Evolutionary conservation across 2,797 vertebrate genomes (phyloP).

Genomic region (Astyanax mexicanus): DNA sequence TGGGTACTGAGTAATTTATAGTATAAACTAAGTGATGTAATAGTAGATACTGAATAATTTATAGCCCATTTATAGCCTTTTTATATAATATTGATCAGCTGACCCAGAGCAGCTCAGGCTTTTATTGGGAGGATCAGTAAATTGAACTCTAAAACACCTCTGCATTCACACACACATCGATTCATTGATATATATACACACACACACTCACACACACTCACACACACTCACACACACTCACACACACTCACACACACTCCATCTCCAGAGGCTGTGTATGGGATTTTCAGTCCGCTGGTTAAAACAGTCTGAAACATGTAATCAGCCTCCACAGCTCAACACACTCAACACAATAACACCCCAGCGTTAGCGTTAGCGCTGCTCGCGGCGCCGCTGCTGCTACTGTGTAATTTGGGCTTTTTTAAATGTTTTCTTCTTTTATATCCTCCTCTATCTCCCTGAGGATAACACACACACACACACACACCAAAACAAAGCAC

Average conservation of each 20-base stretch:
- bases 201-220: not conserved
- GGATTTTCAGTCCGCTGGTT: slow-evolving; percentile 23
- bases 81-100: no score
- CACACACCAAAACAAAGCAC: no score
- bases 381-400: slow-evolving; percentile 11
- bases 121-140: not conserved
- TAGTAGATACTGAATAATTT: not conserved
- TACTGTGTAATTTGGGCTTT: slow-evolving; percentile 40
- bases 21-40: no score
- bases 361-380: slow-evolving; percentile 23
- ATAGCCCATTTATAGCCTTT: no score
- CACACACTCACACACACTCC: not conserved
- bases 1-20: no score
- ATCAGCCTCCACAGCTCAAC: slow-evolving; percentile 34
- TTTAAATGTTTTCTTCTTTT: slow-evolving; percentile 34
- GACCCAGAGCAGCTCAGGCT: no score
- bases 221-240: no score
- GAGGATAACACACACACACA: no score
- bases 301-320: slow-evolving; percentile 48
- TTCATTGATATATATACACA: not conserved
- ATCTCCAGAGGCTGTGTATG: slow-evolving; percentile 6
- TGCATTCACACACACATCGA: not conserved
- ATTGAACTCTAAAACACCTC: no score
- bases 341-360: slow-evolving; percentile 18
- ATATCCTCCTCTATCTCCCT: not conserved